phyloP scores from a whole-genome alignment of 2,797 vertebrate genomes.

The Cynodonichthys magdalenae region DNA sequence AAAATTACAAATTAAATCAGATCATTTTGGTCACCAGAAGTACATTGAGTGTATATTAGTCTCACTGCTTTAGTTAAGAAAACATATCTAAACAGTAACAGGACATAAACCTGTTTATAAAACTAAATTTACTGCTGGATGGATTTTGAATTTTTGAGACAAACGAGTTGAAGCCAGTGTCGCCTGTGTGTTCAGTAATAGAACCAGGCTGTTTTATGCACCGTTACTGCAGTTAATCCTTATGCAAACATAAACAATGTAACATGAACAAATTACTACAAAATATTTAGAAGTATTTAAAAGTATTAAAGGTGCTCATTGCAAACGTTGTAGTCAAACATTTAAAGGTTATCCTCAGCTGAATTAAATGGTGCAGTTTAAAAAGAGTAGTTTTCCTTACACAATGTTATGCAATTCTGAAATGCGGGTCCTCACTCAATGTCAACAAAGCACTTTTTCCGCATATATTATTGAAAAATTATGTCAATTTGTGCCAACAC shows the following conservation, averaged over 20 bases:
- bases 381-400: no score
- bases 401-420: no score
- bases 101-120: slow-evolving; percentile 2
- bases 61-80: slow-evolving; percentile 19
- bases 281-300: slow-evolving; percentile 31
- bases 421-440: no score
- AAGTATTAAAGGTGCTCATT: slow-evolving; percentile 32
- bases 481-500: no score
- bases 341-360: no score
- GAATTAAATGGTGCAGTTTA: no score
- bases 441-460: no score
- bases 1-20: slow-evolving; percentile 1
- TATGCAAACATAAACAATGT: slow-evolving; percentile 29
- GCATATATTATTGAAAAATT: no score
- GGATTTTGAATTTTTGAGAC: slow-evolving; percentile 7
- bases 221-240: slow-evolving; percentile 34
- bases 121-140: slow-evolving; percentile 5
- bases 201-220: slow-evolving; percentile 37
- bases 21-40: slow-evolving; percentile 8
- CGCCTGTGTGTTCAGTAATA: slow-evolving; percentile 27
- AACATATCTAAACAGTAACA: slow-evolving; percentile 9
- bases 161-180: slow-evolving; percentile 9
- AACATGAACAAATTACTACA: slow-evolving; percentile 54
- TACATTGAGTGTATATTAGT: slow-evolving; percentile 4
- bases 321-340: no score